These are phyloP conservation scores for Drosophila parvula DNA, from an alignment of 1,140 invertebrate genomes.

Conservation along the genomic window DNA sequence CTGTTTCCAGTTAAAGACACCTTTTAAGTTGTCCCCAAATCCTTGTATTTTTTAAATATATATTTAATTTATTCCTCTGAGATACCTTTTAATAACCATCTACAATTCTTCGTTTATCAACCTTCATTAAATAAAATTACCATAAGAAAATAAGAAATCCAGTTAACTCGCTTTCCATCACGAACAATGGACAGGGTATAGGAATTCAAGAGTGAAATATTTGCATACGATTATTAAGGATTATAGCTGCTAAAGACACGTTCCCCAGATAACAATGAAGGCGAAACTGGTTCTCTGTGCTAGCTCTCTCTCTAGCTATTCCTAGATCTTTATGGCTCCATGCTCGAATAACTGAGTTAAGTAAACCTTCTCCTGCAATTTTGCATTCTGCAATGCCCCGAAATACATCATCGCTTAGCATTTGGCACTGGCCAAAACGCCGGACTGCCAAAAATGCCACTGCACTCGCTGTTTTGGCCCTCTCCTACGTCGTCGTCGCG, in stretches of 20 bases:
- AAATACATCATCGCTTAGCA: conserved; percentile 62
- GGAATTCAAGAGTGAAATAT: conserved; percentile 23
- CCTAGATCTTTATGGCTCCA: conserved; percentile 22
- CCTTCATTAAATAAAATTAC: background rate
- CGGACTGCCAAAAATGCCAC: conserved; percentile 17
- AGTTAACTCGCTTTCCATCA: background rate
- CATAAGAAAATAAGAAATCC: background rate
- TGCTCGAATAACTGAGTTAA: conserved; percentile 69
- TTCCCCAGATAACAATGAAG: conserved; percentile 31
- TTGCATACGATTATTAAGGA: conserved; percentile 25
- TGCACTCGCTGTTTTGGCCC: conserved; percentile 31
- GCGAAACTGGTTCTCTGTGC: conserved; percentile 31
- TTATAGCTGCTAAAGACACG: conserved; percentile 34
- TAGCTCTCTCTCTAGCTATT: conserved; percentile 5
- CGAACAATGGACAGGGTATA: background rate
- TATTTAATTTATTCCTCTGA: no score
- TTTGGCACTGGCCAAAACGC: conserved; percentile 31
- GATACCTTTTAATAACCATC: background rate
- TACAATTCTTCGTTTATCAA: background rate
- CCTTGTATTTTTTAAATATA: no score
- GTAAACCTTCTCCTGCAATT: conserved; percentile 46
- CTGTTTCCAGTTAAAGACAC: background rate
- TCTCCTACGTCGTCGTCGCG: background rate
- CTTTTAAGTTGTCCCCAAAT: no score
- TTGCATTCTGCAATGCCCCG: conserved; percentile 20